Base-by-base conservation (phyloP, 2,797 vertebrate genomes). In the Podarcis lilfordi region DNA sequence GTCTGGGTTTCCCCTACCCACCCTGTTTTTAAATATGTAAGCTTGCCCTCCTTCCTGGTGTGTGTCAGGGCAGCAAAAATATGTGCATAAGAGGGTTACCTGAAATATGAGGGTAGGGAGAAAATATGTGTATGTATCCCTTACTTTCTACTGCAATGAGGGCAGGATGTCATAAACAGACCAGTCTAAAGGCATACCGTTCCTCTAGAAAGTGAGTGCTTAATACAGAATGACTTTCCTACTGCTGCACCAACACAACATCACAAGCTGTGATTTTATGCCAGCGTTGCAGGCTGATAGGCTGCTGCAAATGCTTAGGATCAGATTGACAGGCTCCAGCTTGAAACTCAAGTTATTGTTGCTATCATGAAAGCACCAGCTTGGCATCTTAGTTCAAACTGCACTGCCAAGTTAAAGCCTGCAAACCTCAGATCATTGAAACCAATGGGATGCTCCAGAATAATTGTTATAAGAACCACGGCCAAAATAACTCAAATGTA, bases 321-420 rank as follows among this genome's bases (percentile, higher is more conserved):
- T 81, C 83, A 85, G 59, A n/a, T n/a, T 80, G 77, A 75, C 77
- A 85, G 71, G 75, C 80, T 81, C 40, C 59, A 76, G 40, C 71
- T 68, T 85, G 55, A 85, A 85, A 64, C 69, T 89, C 37, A 45
- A 11, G 82, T 80, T 85, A 85, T 76, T 81, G 69, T 75, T 85
- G 76, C 82, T 66, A 68, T 68, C 78, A 55, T 68, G 43, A 81
- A 85, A 81, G 88, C 83, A 75, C 40, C 32, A 80, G 78, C 19
- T 69, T 81, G 71, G 78, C 83, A 68, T 89, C 84, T 68, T 74
- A 68, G 40, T 68, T 75, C 71, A 68, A 32, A 81, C 43, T 81
- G 84, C n/a, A 15, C 59, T 81, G 71, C 83, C n/a, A 80, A 89
- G 40, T 40, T 23, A 64, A 68, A 85, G 40, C 59, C 59, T n/a